Evolutionary conservation across 2,113 vertebrate genomes (phyloP), one percentile per base, ranked within the genome.

Genomic region (Cochlearius cochlearius): DNA sequence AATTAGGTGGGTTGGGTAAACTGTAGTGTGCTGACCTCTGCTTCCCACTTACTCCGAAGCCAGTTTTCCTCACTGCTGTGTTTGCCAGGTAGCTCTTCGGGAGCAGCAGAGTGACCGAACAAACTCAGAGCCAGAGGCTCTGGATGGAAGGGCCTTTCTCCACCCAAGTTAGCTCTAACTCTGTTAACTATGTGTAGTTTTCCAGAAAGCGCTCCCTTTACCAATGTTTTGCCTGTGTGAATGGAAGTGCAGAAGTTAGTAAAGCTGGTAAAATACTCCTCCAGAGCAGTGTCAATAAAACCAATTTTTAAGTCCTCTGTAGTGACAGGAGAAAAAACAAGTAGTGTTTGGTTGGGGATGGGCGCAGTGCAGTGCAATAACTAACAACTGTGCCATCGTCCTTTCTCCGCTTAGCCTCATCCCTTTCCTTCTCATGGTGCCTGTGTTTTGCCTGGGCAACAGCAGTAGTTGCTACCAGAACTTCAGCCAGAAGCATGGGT

Each of bases 401-500:
- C 29, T 93, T 58, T 82, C 72, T 94, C 59, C 93, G 73, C 63
- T 16, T 91, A 99, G 99, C 47, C 55, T 99, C 38, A 26, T 99
- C 82, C 99, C 99, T 58, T 73, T 98, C 15, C 47, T 99, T 32
- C 95, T 99, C 62, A 98, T 99, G 98, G 92, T 93, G 38, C 99
- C 99, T 1, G 98, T 99, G 9, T 98, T 99, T 34, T 97, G 98
- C 39, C 43, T 98, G 90, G 99, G 98, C 58, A 98, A 99, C 97
- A 74, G 92, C 68, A 97, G 94, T 9, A 90, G 94, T 7, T 99
- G 99, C 97, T 98, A 98, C 56, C 93, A 89, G 91, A 99, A 99
- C 98, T 98, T 98, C 96, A 99, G 97, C 56, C 94, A 98, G 80
- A 98, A 98, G 10, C 98, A 99, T 43, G 98, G 98, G 99, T 99